A percentile compares a stretch with the other conserved stretches of the same genome.
phyloP scores from a whole-genome alignment of 2,888 invertebrate genomes.

The Drosophila kuntzei region DNA sequence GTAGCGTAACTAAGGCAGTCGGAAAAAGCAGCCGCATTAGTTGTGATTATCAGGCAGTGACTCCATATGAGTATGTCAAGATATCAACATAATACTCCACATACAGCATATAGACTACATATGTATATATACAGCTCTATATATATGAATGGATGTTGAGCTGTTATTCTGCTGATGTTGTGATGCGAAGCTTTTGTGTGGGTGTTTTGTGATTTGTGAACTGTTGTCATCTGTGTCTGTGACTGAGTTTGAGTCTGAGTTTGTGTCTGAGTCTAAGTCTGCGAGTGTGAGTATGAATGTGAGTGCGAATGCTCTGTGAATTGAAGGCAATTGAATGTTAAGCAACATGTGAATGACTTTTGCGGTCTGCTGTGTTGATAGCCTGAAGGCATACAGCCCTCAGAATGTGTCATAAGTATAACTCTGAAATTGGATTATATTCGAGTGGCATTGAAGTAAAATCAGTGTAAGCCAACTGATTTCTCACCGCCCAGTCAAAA shows the following conservation, averaged over 20 bases:
- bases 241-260: conserved; percentile 8
- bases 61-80: conserved; percentile 41
- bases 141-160: conserved; percentile 14
- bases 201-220: conserved; percentile 73
- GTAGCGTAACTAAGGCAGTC: conserved; percentile 61
- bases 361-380: conserved; percentile 42
- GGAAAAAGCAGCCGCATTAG: conserved; percentile 69
- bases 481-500: conserved; percentile 9
- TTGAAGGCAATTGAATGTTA: conserved; percentile 74
- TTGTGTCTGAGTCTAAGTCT: not conserved
- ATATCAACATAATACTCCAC: conserved; percentile 29
- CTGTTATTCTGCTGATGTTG: conserved; percentile 32
- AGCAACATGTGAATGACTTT: conserved; percentile 68
- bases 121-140: conserved; percentile 1
- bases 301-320: conserved; percentile 25
- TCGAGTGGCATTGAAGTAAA: conserved; percentile 63
- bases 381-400: conserved; percentile 22
- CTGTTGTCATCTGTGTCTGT: conserved; percentile 41
- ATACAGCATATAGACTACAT: conserved; percentile 4
- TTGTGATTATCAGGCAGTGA: conserved; percentile 70
- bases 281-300: conserved; percentile 2
- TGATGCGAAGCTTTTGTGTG: conserved; percentile 55
- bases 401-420: conserved; percentile 52
- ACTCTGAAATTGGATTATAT: conserved; percentile 59
- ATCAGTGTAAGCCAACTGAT: conserved; percentile 67